phyloP scores from a whole-genome alignment of 2,888 invertebrate species.

The Xanthorhoe spadicearia region DNA sequence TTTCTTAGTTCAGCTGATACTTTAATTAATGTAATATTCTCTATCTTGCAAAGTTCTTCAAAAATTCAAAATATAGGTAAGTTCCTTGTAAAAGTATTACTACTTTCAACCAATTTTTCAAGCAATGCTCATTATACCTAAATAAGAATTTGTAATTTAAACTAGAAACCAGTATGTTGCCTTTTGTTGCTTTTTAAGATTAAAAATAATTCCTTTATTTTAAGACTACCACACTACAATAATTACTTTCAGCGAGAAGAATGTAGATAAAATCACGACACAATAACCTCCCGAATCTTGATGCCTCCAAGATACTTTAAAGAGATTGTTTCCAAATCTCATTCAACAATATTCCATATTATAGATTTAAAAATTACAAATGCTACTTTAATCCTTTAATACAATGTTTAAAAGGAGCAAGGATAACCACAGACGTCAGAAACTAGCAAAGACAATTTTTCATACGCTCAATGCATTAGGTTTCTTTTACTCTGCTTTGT shows the following conservation, averaged over 20 bases:
- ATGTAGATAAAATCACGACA: background rate
- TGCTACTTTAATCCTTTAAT: background rate
- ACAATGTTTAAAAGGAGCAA: background rate
- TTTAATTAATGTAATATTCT: constrained; percentile 15
- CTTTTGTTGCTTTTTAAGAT: background rate
- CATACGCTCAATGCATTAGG: constrained; percentile 16
- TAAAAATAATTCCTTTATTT: background rate
- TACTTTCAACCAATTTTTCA: too few species aligned
- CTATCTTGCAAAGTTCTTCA: background rate
- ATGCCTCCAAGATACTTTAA: too few species aligned
- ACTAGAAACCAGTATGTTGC: background rate
- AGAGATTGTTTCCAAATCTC: too few species aligned
- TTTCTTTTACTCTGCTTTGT: constrained; percentile 20
- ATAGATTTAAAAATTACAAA: background rate
- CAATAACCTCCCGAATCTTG: too few species aligned
- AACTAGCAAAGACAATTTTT: constrained; percentile 6
- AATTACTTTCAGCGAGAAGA: background rate
- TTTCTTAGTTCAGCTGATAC: constrained; percentile 17
- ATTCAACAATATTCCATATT: too few species aligned
- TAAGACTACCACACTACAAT: background rate
- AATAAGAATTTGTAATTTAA: too few species aligned
- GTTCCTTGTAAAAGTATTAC: too few species aligned
- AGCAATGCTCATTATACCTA: too few species aligned
- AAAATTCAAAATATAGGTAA: background rate
- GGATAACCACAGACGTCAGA: background rate